phyloP scores from a whole-genome alignment of 2,888 invertebrate species.

The Hydrotaea cyrtoneurina region DNA sequence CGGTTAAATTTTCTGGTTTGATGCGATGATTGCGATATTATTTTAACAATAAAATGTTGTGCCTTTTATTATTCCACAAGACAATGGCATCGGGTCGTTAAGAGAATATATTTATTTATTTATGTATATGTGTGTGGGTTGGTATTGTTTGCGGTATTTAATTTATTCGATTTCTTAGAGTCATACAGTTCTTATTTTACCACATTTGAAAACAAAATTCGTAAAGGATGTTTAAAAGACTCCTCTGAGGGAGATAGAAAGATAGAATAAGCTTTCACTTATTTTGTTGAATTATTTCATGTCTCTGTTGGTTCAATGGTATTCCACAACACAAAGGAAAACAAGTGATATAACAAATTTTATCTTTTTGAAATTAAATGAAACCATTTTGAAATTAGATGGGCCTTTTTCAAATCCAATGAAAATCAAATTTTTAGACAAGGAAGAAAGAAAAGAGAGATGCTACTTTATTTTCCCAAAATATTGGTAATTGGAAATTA shows the following conservation, averaged over 20 bases:
- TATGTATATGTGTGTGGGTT: background rate
- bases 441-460: no score
- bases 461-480: no score
- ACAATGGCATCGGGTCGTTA: background rate
- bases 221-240: no score
- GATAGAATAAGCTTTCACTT: background rate
- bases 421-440: no score
- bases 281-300: background rate
- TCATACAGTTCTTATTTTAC: background rate
- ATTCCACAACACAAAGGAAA: no score
- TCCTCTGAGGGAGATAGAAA: no score
- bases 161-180: conserved; percentile 17
- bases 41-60: conserved; percentile 17
- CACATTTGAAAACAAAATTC: conserved; percentile 7
- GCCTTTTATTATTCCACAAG: background rate
- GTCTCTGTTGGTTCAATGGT: no score
- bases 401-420: no score
- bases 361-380: no score
- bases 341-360: no score
- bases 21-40: conserved; percentile 19
- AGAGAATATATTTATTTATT: background rate
- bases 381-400: no score
- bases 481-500: no score
- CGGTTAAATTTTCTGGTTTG: background rate
- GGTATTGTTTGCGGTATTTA: background rate